Evolutionary conservation across 2,113 vertebrate species (phyloP), one percentile per base, ranked within the genome.

Genomic region (Heterochromis multidens): DNA sequence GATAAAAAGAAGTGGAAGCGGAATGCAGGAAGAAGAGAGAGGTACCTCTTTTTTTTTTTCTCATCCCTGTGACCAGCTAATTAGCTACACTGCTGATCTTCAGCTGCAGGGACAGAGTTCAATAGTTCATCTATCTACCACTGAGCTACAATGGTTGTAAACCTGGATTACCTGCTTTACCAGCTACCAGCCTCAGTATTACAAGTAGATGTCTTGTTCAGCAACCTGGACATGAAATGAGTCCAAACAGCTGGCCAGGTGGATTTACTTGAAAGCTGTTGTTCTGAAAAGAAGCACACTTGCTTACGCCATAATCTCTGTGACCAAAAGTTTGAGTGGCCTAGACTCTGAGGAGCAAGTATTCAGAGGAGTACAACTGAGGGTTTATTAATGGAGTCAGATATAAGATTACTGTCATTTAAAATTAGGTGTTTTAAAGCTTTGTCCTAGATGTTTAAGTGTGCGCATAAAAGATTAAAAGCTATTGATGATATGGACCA

Each of bases 51-150:
- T 86, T 79, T 31, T 80, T 78, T 77, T 23, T 33, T 7, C 83
- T 86, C 91, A 87, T 94, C 86, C 85, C 87, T 80, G 91, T 67
- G 79, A 93, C 86, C 77, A 37, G 84, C 78, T 94, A 95, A 95
- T 95, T 95, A 95, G 91, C 90, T 84, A 81, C 89, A 91, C 88
- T 83, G 83, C 81, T 83, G 79, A 85, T 82, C 87, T 87, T 90
- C 88, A 82, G 90, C 92, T 94, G 91, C 91, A 91, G 92, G 89
- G 91, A 92, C 77, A 85, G 88, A 79, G 94, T 94, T 94, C 94
- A 94, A 83, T 89, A 95, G 93, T 95, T 95, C 94, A 90, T 83
- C 85, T 76, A 88, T 90, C 90, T 91, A 92, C 93, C 94, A 93
- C 90, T 92, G 92, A 91, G 93, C 78, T 92, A 92, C 89, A 92